Base-by-base conservation (phyloP, 1,140 invertebrate genomes). In the Myzus persicae region DNA sequence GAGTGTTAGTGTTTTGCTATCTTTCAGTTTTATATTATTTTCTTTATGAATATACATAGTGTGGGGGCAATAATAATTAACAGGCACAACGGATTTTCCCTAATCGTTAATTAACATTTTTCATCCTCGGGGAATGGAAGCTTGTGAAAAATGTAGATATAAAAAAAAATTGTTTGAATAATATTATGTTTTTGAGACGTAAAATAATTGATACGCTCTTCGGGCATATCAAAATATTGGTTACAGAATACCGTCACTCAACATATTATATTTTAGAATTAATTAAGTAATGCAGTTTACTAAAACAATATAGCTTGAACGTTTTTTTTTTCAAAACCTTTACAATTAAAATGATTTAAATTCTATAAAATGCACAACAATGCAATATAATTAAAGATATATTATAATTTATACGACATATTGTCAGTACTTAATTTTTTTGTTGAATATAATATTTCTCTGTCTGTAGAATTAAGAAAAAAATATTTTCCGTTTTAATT, bases 21-120 rank as follows among this genome's bases (percentile, higher is more conserved):
- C 44, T 88, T 46, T 88, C 85, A 36, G 85, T 46, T 44, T 87
- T 46, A 76, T 76, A 76, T 76, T n/a, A n/a, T 76, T 76, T 76
- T 76, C n/a, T 51, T 89, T 48, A 88, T 48, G n/a, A 36, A 88
- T 22, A 46, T n/a, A 48, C 44, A 46, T 22, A 48, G 9, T 5
- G 26, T 88, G 31, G n/a, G 85, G 4, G 14, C 22, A 42, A 48
- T 89, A 51, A 51, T 89, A 51, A 51, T 89, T 89, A 89, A 89
- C 46, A 38, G 87, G 3, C 44, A 51, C 44, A 36, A 36, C n/a
- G 46, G 87, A 36, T 89, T 89, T n/a, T 38, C 20, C 46, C 8
- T 89, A 89, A 89, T 89, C 87, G 87, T 89, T 51, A 89, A 89
- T 89, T 89, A 89, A 89, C 87, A 51, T 89, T 89, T 89, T 89